Evolutionary conservation across 2,113 vertebrate species (phyloP).

Genomic region (Dasyurus viverrinus): DNA sequence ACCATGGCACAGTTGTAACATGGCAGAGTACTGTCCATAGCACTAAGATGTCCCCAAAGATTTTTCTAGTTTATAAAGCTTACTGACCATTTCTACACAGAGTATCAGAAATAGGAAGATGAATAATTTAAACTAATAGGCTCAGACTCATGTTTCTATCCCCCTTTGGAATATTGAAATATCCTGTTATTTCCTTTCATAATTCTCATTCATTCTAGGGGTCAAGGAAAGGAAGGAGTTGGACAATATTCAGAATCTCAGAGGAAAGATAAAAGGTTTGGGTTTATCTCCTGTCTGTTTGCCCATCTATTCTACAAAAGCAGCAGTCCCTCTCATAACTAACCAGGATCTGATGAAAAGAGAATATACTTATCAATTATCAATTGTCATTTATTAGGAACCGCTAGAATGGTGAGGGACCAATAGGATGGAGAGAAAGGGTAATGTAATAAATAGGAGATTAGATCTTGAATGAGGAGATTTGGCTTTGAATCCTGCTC

Average conservation of each 20-base stretch:
- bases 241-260: not conserved
- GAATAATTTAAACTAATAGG: constrained; percentile 57
- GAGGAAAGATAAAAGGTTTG: not conserved
- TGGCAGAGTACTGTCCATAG: constrained; percentile 35
- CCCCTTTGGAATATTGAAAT: not conserved
- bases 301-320: not conserved
- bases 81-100: not conserved
- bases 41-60: constrained; percentile 6
- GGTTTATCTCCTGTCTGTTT: not conserved
- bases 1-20: too few species aligned
- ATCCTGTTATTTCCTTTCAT: not conserved
- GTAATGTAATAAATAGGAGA: not conserved
- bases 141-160: constrained; percentile 24
- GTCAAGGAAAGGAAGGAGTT: not conserved
- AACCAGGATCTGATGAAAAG: not conserved
- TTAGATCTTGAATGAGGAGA: not conserved
- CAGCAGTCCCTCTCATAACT: not conserved
- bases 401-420: not conserved
- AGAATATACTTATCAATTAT: not conserved
- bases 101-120: constrained; percentile 6
- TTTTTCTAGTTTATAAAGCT: not conserved
- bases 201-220: constrained; percentile 24
- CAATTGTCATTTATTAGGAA: not conserved
- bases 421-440: not conserved
- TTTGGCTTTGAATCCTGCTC: not conserved